A percentile compares a stretch with the other conserved stretches of the same genome.
Conservation (phyloP, 2,797 vertebrate genomes). For the Rhinoraja longicauda region DNA sequence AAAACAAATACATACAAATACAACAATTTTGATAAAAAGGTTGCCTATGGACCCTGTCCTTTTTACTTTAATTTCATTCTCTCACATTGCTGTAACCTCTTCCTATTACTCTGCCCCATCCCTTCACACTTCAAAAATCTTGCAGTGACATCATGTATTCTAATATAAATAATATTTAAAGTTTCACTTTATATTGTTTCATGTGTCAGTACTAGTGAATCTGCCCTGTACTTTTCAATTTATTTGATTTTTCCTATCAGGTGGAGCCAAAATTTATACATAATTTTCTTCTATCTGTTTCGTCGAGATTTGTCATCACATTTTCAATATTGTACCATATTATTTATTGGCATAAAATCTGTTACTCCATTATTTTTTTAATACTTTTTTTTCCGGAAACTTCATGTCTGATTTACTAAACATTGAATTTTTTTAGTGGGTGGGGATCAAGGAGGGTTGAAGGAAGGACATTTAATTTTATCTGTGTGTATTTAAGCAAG, state of each 20-base stretch:
- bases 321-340: neutral
- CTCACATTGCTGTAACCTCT: neutral
- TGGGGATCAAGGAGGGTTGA: too few relatives aligned
- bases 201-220: neutral
- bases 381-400: too few relatives aligned
- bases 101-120: neutral
- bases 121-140: neutral
- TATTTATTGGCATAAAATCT: neutral
- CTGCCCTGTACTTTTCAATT: neutral
- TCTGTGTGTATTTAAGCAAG: too few relatives aligned
- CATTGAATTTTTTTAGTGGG: too few relatives aligned
- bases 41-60: neutral
- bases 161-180: neutral
- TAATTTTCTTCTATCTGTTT: neutral
- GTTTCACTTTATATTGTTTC: neutral
- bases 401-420: too few relatives aligned
- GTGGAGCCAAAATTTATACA: neutral
- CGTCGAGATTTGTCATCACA: neutral
- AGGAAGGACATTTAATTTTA: too few relatives aligned
- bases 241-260: neutral
- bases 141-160: neutral
- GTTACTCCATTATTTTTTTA: neutral
- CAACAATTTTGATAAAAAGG: neutral
- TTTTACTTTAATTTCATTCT: neutral
- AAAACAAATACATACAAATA: neutral